These are phyloP conservation scores for Listronotus bonariensis DNA, from an alignment of 1,140 invertebrate genomes.

Conservation along the genomic window DNA sequence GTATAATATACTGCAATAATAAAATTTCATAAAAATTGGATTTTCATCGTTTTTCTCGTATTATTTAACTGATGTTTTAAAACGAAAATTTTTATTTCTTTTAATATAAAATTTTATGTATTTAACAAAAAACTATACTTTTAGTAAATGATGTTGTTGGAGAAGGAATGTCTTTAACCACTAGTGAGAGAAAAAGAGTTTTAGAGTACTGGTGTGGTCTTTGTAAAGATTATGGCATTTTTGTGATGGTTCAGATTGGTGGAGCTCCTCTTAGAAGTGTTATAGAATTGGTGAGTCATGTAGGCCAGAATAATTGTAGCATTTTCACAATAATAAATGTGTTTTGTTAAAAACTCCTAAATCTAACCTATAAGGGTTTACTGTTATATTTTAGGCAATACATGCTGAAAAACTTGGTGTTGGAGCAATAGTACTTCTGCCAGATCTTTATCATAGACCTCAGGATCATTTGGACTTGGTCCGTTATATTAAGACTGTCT, in stretches of 20 bases:
- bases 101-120: too few relatives aligned
- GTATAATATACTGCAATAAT: too few relatives aligned
- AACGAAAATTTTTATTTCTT: too few relatives aligned
- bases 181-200: conserved; percentile 70
- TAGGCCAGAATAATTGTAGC: too few relatives aligned
- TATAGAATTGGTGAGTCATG: conserved; percentile 66
- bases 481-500: conserved; percentile 69
- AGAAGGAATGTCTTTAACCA: conserved; percentile 72
- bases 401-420: conserved; percentile 71
- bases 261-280: conserved; percentile 72
- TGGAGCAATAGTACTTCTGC: conserved; percentile 74
- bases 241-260: conserved; percentile 78
- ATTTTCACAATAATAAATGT: too few relatives aligned
- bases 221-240: conserved; percentile 61
- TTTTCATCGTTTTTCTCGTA: too few relatives aligned
- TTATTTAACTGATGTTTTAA: too few relatives aligned
- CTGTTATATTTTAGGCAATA: conserved; percentile 61
- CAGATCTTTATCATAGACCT: conserved; percentile 79
- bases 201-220: conserved; percentile 69
- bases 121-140: conserved; percentile 16
- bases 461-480: conserved; percentile 66
- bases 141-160: conserved; percentile 79
- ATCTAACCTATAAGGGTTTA: too few relatives aligned
- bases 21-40: too few relatives aligned
- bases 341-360: too few relatives aligned